These are phyloP conservation scores for Dryocosmus kuriphilus DNA, from an alignment of 2,888 invertebrate species.

Conservation along the genomic window DNA sequence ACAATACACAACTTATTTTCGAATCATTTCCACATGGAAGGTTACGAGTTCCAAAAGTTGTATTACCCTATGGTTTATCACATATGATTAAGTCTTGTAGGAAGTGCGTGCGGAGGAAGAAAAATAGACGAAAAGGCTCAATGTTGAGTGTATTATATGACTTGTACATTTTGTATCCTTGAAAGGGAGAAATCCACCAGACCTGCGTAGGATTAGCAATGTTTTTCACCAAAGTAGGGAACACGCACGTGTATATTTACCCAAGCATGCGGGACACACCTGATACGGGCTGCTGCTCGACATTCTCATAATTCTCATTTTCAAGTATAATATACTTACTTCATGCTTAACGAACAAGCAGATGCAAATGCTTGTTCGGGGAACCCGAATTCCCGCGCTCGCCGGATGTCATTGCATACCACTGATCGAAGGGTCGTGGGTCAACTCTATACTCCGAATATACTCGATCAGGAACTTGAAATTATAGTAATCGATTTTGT, in stretches of 20 bases:
- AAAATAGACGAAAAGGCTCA: neutral
- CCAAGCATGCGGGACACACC: slow-evolving; percentile 60
- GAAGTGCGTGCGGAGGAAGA: neutral
- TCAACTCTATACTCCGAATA: slow-evolving; percentile 5
- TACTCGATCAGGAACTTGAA: slow-evolving; percentile 13
- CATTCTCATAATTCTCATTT: slow-evolving; percentile 60
- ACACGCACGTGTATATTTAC: slow-evolving; percentile 50
- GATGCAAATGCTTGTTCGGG: slow-evolving; percentile 59
- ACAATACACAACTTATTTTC: slow-evolving; percentile 29
- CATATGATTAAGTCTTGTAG: neutral
- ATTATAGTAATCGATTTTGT: slow-evolving; percentile 12
- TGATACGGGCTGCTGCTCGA: slow-evolving; percentile 51
- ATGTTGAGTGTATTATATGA: neutral
- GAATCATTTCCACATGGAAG: slow-evolving; percentile 8
- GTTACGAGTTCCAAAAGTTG: neutral
- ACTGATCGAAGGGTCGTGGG: slow-evolving; percentile 1
- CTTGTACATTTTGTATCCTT: neutral
- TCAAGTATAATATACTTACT: slow-evolving; percentile 50
- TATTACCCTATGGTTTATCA: slow-evolving; percentile 7
- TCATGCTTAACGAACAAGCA: slow-evolving; percentile 49
- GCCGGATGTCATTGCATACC: neutral
- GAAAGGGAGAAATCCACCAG: neutral
- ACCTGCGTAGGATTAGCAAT: slow-evolving; percentile 10
- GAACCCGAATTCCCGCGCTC: slow-evolving; percentile 12
- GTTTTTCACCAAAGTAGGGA: slow-evolving; percentile 17